Evolutionary conservation across 2,888 invertebrate genomes (phyloP).

Genomic region (Proisotoma minuta): DNA sequence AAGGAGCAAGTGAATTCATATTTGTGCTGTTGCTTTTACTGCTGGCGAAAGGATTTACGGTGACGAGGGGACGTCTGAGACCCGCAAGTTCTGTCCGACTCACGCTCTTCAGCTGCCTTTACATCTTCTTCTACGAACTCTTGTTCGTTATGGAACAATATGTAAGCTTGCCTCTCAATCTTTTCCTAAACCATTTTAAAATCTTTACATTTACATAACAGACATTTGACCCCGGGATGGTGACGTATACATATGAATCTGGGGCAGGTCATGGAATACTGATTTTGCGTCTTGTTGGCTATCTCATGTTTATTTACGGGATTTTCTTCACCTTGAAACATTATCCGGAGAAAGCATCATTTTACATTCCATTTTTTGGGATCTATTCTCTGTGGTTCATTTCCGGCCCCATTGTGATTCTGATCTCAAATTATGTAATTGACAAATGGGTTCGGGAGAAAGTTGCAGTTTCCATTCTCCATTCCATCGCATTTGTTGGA

Average conservation of each 20-base stretch:
- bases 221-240: conserved; percentile 86
- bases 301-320: conserved; percentile 71
- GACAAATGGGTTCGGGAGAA: conserved; percentile 76
- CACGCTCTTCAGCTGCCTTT: conserved; percentile 72
- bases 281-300: conserved; percentile 67
- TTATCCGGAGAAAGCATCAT: conserved; percentile 74
- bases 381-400: conserved; percentile 83
- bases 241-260: conserved; percentile 84
- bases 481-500: conserved; percentile 63
- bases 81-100: conserved; percentile 68
- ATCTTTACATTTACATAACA: conserved; percentile 50
- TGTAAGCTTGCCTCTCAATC: conserved; percentile 52
- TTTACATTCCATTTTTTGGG: conserved; percentile 77
- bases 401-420: conserved; percentile 71
- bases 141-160: conserved; percentile 76
- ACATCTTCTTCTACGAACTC: conserved; percentile 66
- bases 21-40: conserved; percentile 74
- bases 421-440: conserved; percentile 72
- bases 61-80: conserved; percentile 76
- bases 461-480: conserved; percentile 64
- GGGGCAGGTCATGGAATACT: conserved; percentile 81
- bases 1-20: conserved; percentile 67
- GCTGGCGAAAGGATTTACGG: conserved; percentile 83
- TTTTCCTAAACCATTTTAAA: conserved; percentile 11
- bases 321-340: conserved; percentile 72